A percentile compares a stretch with the other conserved stretches of the same genome.
phyloP scores from a whole-genome alignment of 2,797 vertebrate genomes.

The Enteromius unitaeniatus region DNA sequence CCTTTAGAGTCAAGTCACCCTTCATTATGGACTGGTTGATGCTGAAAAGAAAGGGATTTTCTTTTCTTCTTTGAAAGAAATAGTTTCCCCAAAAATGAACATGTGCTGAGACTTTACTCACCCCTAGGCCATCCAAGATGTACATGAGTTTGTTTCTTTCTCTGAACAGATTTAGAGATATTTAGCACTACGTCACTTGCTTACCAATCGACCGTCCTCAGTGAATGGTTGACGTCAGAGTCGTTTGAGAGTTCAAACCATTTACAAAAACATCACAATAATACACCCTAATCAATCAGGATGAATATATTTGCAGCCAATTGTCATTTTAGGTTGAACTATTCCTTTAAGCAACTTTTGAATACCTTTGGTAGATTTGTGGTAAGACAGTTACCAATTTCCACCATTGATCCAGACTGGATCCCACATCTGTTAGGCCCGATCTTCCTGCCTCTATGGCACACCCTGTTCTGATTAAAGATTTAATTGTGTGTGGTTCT shows the following conservation, averaged over 20 bases:
- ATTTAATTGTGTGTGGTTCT: slow-evolving; percentile 59
- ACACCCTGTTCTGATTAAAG: slow-evolving; percentile 61
- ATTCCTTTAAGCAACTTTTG: background rate
- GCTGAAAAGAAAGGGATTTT: background rate
- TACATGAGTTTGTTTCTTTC: background rate
- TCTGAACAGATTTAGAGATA: background rate
- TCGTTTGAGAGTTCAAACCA: background rate
- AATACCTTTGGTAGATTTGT: slow-evolving; percentile 17
- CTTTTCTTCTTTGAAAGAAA: background rate
- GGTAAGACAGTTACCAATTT: background rate
- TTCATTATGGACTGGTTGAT: slow-evolving; percentile 28
- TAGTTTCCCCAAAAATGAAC: background rate
- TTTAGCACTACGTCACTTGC: background rate
- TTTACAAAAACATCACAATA: background rate
- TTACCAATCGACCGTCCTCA: background rate
- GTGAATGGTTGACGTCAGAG: background rate
- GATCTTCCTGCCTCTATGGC: slow-evolving; percentile 7
- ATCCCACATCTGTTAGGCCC: slow-evolving; percentile 48
- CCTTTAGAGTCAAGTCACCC: slow-evolving; percentile 18
- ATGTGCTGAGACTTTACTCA: background rate
- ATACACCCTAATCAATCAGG: background rate
- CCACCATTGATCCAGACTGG: slow-evolving; percentile 29
- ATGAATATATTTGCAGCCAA: background rate
- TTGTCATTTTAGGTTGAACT: background rate
- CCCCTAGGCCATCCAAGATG: background rate